These are phyloP conservation scores for Parotocinclus haroldoi DNA, from an alignment of 2,797 vertebrate genomes.

Conservation along the genomic window DNA sequence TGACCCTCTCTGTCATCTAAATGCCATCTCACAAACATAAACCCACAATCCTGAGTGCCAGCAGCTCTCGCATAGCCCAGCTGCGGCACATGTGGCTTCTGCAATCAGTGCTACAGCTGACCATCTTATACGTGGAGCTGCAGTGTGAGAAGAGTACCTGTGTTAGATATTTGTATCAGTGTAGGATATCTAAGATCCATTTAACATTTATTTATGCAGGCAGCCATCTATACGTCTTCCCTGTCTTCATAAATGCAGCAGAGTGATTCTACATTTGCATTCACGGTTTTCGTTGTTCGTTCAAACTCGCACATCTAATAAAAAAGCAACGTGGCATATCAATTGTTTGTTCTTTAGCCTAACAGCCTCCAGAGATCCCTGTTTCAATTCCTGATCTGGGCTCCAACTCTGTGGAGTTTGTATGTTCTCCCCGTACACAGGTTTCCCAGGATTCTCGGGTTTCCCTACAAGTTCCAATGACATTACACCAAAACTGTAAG, in stretches of 20 bases:
- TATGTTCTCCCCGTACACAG: too few species aligned
- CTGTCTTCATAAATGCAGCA: neutral
- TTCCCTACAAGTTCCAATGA: too few species aligned
- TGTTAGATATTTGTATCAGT: neutral
- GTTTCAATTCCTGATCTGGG: too few species aligned
- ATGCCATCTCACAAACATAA: constrained; percentile 39
- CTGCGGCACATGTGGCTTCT: constrained; percentile 36
- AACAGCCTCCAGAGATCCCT: too few species aligned
- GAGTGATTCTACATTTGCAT: neutral
- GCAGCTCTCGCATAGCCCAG: constrained; percentile 18
- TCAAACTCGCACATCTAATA: too few species aligned
- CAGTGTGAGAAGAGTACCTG: neutral
- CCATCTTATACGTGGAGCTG: constrained; percentile 34
- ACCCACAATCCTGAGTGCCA: constrained; percentile 20
- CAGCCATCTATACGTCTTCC: neutral
- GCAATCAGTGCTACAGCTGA: constrained; percentile 24
- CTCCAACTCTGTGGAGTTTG: too few species aligned
- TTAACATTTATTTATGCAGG: neutral
- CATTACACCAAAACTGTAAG: too few species aligned
- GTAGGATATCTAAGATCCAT: neutral
- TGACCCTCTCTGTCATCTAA: constrained; percentile 47
- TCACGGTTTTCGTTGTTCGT: too few species aligned
- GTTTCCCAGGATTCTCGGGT: too few species aligned
- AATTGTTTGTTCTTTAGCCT: too few species aligned
- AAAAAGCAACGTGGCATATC: too few species aligned